Evolutionary conservation across 2,797 vertebrate genomes (phyloP).

Genomic region (Ptychobarbus kaznakovi): DNA sequence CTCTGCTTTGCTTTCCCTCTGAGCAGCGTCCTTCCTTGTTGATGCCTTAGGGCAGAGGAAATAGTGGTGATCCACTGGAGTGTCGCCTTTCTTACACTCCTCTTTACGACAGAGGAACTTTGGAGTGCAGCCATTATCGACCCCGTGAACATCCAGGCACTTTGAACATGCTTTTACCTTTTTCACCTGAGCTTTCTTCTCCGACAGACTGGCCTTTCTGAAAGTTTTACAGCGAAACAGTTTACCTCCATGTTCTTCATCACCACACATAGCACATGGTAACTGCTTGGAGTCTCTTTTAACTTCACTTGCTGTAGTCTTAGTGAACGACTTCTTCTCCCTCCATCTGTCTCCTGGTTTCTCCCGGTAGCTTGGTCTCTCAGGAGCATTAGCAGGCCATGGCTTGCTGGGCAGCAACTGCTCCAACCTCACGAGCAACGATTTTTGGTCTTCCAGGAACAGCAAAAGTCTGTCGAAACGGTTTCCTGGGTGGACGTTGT

Average conservation of each 20-base stretch:
- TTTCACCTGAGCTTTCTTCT: not conserved
- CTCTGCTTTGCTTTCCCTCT: no score
- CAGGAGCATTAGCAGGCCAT: not conserved
- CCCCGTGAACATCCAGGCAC: not conserved
- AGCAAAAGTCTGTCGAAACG: not conserved
- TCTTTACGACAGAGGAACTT: not conserved
- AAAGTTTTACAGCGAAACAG: conserved; percentile 6
- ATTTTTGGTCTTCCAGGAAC: conserved; percentile 26
- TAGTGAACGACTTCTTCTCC: not conserved
- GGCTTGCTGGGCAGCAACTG: conserved; percentile 1
- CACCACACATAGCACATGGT: not conserved
- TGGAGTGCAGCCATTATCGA: not conserved
- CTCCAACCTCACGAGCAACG: not conserved
- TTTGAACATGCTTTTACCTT: not conserved
- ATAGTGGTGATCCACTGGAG: not conserved
- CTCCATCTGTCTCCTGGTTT: conserved; percentile 15
- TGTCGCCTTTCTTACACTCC: not conserved
- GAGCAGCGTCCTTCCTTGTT: not conserved
- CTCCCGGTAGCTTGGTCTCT: not conserved
- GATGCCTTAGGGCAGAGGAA: not conserved
- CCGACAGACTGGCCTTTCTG: not conserved
- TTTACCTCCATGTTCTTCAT: not conserved
- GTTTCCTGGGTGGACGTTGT: no score
- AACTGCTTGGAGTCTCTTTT: conserved; percentile 3
- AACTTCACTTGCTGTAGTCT: not conserved